These are phyloP conservation scores for Oasisia sp. DNA, from an alignment of 2,888 invertebrate genomes.

Conservation along the genomic window DNA sequence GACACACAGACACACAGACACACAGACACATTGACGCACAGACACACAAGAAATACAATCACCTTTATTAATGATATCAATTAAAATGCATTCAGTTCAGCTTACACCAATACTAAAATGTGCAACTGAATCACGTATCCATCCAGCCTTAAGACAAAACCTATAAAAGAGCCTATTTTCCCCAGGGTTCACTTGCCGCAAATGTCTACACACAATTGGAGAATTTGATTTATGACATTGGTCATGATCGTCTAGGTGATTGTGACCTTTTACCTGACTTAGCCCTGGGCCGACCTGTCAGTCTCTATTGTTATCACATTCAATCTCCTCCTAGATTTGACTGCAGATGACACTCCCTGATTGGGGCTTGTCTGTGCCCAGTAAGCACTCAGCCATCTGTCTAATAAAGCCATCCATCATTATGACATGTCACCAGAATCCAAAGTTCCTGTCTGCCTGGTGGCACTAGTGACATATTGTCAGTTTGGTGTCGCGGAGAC, in stretches of 20 bases:
- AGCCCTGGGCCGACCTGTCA: background rate
- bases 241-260: background rate
- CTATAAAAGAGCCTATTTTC: background rate
- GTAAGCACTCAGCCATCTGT: background rate
- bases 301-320: background rate
- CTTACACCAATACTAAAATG: background rate
- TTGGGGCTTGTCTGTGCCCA: background rate
- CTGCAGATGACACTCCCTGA: background rate
- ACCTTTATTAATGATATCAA: background rate
- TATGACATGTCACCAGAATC: background rate
- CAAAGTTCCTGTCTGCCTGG: background rate
- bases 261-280: background rate
- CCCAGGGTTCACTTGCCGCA: background rate
- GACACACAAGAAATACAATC: no score
- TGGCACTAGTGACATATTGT: background rate
- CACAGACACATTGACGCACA: background rate
- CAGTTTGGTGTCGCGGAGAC: background rate
- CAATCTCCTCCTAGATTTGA: background rate
- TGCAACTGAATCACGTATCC: background rate
- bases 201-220: background rate
- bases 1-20: background rate
- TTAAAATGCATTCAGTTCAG: background rate
- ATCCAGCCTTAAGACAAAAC: background rate
- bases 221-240: background rate
- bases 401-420: constrained; percentile 12